Evolutionary conservation across 2,888 invertebrate genomes (phyloP).

Genomic region (Ormyrus rosae): DNA sequence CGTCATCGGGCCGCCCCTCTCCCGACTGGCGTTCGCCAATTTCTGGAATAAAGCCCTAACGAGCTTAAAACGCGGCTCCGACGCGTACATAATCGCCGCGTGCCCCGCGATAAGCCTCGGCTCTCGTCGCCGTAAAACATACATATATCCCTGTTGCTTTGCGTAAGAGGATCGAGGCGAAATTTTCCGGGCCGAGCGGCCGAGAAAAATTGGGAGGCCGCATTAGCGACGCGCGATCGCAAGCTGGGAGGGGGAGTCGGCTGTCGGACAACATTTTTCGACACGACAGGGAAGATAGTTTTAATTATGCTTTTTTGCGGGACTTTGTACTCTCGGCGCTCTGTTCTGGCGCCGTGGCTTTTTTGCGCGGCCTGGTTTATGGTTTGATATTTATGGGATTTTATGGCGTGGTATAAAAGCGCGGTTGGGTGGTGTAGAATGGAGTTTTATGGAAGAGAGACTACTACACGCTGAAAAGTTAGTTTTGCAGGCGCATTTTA

Average conservation of each 20-base stretch:
- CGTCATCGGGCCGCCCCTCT: neutral
- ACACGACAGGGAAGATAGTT: neutral
- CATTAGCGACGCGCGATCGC: constrained; percentile 26
- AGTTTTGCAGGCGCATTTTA: too few species aligned
- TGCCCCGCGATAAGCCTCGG: constrained; percentile 28
- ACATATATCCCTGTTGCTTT: constrained; percentile 32
- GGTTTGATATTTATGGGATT: too few species aligned
- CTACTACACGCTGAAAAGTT: too few species aligned
- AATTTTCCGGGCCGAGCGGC: neutral
- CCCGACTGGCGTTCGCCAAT: constrained; percentile 1
- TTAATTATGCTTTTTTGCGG: constrained; percentile 21
- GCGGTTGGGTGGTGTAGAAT: too few species aligned
- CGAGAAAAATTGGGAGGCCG: neutral
- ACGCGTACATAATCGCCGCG: constrained; percentile 19
- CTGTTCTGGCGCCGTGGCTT: neutral
- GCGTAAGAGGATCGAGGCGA: constrained; percentile 52
- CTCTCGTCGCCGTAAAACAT: constrained; percentile 17
- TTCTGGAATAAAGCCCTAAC: constrained; percentile 34
- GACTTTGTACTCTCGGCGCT: neutral
- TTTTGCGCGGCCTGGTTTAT: too few species aligned
- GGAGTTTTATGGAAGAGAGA: too few species aligned
- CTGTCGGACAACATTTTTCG: too few species aligned
- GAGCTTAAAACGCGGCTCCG: constrained; percentile 27
- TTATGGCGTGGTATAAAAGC: too few species aligned
- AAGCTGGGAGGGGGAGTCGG: too few species aligned